A percentile compares a stretch with the other conserved stretches of the same genome.
phyloP scores from a whole-genome alignment of 2,113 vertebrate genomes.

The Gymnorhina tibicen region DNA sequence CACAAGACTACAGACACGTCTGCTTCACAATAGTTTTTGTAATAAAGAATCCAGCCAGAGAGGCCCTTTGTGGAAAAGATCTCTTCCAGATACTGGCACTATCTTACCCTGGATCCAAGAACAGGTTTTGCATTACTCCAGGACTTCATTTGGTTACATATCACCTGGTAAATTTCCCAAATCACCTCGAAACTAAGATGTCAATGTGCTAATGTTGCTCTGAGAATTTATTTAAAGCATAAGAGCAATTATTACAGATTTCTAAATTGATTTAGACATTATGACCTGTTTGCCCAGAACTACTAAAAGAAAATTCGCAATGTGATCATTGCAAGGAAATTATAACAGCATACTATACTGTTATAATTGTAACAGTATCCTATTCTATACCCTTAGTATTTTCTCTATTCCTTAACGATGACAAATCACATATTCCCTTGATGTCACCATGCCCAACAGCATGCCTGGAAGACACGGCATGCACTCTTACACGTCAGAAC shows the following conservation, averaged over 20 bases:
- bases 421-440: neutral
- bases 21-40: neutral
- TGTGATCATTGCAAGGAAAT: neutral
- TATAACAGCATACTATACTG: neutral
- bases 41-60: neutral
- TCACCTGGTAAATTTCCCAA: rapidly evolving
- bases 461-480: neutral
- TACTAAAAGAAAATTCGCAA: neutral
- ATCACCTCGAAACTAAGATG: neutral
- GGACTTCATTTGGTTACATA: neutral
- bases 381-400: neutral
- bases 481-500: neutral
- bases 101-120: neutral
- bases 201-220: neutral
- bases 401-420: neutral
- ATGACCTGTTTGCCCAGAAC: neutral
- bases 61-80: neutral
- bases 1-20: neutral
- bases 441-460: neutral
- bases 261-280: neutral
- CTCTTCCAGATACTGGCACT: neutral
- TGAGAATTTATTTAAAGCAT: neutral
- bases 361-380: neutral
- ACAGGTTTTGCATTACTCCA: neutral
- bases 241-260: neutral